phyloP scores from a whole-genome alignment of 2,113 vertebrate species.

The Heterochromis multidens region DNA sequence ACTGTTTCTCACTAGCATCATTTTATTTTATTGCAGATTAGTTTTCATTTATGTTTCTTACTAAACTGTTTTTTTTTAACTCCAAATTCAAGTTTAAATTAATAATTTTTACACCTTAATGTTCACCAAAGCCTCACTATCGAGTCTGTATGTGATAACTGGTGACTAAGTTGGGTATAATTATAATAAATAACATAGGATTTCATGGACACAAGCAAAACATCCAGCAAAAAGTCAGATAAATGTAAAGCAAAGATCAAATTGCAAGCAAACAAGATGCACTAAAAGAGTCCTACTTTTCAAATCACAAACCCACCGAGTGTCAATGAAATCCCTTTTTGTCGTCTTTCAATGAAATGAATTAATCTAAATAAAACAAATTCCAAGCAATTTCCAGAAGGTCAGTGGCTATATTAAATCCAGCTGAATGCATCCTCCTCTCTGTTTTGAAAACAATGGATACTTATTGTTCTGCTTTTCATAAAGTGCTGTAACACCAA shows the following conservation, averaged over 20 bases:
- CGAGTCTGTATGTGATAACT: not conserved
- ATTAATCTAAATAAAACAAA: not conserved
- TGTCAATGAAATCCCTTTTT: fast-evolving
- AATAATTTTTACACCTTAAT: not conserved
- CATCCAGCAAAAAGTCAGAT: not conserved
- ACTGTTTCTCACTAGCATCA: not conserved
- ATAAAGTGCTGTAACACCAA: not conserved
- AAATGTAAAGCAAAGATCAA: not conserved
- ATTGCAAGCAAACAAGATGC: not conserved
- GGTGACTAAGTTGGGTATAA: not conserved
- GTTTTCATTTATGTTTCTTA: not conserved
- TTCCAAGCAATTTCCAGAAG: not conserved
- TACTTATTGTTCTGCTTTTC: not conserved
- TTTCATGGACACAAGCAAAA: not conserved
- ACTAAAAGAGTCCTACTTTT: not conserved
- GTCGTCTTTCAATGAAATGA: not conserved
- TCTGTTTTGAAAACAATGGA: not conserved
- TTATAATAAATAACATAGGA: too few relatives aligned
- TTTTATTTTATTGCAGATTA: not conserved
- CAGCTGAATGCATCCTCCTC: not conserved
- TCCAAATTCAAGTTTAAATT: not conserved
- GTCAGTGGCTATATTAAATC: not conserved
- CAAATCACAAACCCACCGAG: not conserved
- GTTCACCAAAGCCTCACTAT: too few relatives aligned
- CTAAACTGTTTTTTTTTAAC: not conserved